Evolutionary conservation across 1,140 invertebrate species (phyloP), one percentile per base, ranked within the genome.

Genomic region (Aricia agestis): DNA sequence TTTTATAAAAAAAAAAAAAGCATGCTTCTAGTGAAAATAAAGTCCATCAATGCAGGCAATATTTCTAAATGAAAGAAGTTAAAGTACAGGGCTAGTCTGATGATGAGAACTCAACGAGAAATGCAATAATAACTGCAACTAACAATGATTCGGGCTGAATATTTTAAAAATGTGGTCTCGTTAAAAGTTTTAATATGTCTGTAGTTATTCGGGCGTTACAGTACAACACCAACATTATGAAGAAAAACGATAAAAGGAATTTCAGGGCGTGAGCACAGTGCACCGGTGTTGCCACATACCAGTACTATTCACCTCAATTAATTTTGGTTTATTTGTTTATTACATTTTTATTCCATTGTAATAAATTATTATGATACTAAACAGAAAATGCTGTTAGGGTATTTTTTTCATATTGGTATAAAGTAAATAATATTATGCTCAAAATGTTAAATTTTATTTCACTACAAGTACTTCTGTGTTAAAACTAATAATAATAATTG

Each of bases 201-300:
- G 68, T 61, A 69, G 57, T 65, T 69, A 69, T 42, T 61, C 32
- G 31, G 15, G 17, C n/a, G 58, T 69, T 18, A 63, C 32, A 69
- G 58, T 45, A 75, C 72, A 74, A 74, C 69, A 74, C 52, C 65
- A 76, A 74, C 72, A 71, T 75, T 66, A 75, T 75, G 74, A 69
- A 78, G 76, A 78, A 77, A 84, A 81, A 84, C 81, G 82, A 80
- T 79, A 79, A 82, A 88, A 83, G 79, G 80, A 83, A 88, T 84
- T 87, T 83, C 84, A 83, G 83, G 79, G 79, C 78, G 76, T 79
- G 77, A 84, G 83, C 81, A 84, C 75, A 81, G 77, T 76, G 17
- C 3, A 5, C 58, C 59, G 58, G 58, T 59, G 45, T 52, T 52
- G 18, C 58, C 58, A 59, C 2, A 19, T 17, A n/a, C n/a, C n/a